phyloP scores from a whole-genome alignment of 2,888 invertebrate genomes.

The Gari tellinella region DNA sequence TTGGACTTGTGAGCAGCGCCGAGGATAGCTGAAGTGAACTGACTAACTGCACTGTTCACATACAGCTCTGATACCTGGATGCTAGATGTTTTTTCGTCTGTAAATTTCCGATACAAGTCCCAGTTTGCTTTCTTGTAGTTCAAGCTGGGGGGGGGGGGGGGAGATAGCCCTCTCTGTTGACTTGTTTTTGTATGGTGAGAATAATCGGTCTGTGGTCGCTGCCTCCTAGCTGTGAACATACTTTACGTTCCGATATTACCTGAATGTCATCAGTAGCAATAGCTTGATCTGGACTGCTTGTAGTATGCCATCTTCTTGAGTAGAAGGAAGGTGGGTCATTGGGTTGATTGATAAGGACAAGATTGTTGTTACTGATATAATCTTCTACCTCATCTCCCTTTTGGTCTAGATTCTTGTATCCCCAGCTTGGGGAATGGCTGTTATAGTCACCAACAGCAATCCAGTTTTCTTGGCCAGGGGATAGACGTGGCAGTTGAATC shows the following conservation, averaged over 20 bases:
- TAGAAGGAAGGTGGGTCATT: slow-evolving; percentile 36
- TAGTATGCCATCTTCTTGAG: slow-evolving; percentile 32
- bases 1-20: slow-evolving; percentile 11
- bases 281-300: slow-evolving; percentile 32
- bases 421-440: slow-evolving; percentile 42
- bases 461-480: slow-evolving; percentile 2
- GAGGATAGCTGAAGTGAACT: slow-evolving; percentile 3
- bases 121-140: slow-evolving; percentile 12
- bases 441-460: slow-evolving; percentile 39
- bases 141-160: slow-evolving; percentile 14
- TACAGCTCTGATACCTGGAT: background rate
- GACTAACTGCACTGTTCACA: background rate
- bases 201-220: slow-evolving; percentile 25
- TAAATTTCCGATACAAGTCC: background rate
- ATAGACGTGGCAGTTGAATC: slow-evolving; percentile 8
- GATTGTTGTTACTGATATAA: slow-evolving; percentile 21
- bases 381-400: slow-evolving; percentile 39
- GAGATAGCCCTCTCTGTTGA: slow-evolving; percentile 10
- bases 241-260: slow-evolving; percentile 8
- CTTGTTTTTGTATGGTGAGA: slow-evolving; percentile 9
- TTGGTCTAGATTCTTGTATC: slow-evolving; percentile 26
- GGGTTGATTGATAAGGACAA: slow-evolving; percentile 34
- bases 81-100: background rate
- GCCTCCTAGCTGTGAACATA: slow-evolving; percentile 19
- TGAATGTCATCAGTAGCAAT: slow-evolving; percentile 34